phyloP scores from a whole-genome alignment of 2,113 vertebrate species.

The Bos javanicus region DNA sequence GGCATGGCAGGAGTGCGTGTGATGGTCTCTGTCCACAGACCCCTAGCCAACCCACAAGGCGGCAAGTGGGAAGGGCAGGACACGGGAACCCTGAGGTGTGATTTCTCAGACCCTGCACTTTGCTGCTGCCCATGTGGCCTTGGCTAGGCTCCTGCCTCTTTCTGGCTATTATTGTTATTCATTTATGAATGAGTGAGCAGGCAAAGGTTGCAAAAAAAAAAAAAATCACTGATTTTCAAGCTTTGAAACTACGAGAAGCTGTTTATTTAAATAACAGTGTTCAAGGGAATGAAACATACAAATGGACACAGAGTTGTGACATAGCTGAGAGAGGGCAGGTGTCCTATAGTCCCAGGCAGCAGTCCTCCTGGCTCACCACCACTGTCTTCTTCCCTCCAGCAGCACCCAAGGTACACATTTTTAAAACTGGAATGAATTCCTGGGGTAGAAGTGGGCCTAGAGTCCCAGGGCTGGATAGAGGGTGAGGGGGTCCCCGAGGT shows the following conservation, averaged over 20 bases:
- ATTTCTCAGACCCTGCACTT: background rate
- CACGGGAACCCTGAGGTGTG: too few relatives aligned
- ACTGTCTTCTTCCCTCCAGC: background rate
- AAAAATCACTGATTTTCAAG: background rate
- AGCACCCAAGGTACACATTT: background rate
- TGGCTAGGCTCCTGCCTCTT: background rate
- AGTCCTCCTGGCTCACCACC: background rate
- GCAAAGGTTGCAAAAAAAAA: background rate
- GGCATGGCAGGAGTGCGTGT: fast-evolving
- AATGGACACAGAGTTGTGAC: background rate
- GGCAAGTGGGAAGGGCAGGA: background rate
- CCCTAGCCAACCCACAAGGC: background rate
- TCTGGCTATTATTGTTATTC: background rate
- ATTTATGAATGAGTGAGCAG: background rate
- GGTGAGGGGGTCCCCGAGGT: fast-evolving
- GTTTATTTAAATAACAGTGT: background rate
- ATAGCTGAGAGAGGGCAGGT: fast-evolving
- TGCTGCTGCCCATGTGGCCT: background rate
- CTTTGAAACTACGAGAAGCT: background rate
- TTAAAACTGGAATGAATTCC: background rate
- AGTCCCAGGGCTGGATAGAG: background rate
- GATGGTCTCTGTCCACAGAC: background rate
- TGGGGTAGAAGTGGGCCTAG: background rate
- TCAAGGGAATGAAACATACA: background rate
- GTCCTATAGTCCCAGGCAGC: background rate